Evolutionary conservation across 2,113 vertebrate species (phyloP), one percentile per base, ranked within the genome.

Genomic region (Hemicordylus capensis): DNA sequence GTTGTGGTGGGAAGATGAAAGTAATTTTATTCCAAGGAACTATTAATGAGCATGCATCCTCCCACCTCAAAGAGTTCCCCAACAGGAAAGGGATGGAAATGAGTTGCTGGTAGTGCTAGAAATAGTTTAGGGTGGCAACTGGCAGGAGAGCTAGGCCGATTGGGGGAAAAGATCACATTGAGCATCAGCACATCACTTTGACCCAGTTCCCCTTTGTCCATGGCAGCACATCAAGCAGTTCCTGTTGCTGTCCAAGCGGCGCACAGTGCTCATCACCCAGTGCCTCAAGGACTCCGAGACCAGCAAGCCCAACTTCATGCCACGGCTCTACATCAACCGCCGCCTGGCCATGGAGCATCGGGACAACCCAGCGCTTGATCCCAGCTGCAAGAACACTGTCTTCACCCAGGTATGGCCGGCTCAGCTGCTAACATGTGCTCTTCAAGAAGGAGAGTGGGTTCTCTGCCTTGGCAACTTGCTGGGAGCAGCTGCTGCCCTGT

Each of bases 241-340:
- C 95, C 91, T 99, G 89, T 94, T 99, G 92, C 96, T 99, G 91
- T 99, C 99, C 70, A 99, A 98, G 89, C 97, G 98, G 17, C 97
- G 99, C 90, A 97, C 97, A 0, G 96, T 97, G 80, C 97, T 99
- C 86, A 98, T 99, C 90, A 96, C 97, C 17, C 98, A 99, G 95
- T 99, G 98, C 93, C 96, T 99, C 91, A 99, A 98, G 88, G 98
- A 99, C 93, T 99, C 98, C 0, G 98, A 99, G 94, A 99, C 98
- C 90, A 98, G 97, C 93, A 99, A 98, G 78, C 99, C 99, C 74
- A 98, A 97, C 94, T 97, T 98, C 95, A 99, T 99, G 98, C 99
- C 99, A 0, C 97, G 98, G 24, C 98, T 99, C n/a, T 99, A 99
- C 94, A 99, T 99, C 93, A 99, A 99, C 96, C 96, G 99, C 15